Conservation (phyloP, 2,113 vertebrate genomes). For the Symphodus melops region DNA sequence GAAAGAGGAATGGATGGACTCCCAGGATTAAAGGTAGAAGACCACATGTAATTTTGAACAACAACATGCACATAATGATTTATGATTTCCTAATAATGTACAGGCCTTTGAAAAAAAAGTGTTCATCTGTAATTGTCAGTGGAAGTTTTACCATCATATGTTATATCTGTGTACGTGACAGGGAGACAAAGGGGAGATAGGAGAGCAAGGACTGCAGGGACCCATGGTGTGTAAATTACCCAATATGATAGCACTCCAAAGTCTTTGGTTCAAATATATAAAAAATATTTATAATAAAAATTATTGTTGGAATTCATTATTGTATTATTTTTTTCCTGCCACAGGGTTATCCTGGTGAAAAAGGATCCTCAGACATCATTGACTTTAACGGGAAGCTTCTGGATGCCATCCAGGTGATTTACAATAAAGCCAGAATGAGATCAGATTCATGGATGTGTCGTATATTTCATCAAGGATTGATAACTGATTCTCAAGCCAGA, state of each 20-base stretch:
- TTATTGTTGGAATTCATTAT: too few relatives aligned
- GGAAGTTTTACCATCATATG: background rate
- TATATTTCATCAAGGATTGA: background rate
- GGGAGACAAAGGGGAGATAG: slow-evolving; percentile 83
- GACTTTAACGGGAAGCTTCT: slow-evolving; percentile 93
- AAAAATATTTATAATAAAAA: too few relatives aligned
- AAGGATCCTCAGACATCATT: slow-evolving; percentile 89
- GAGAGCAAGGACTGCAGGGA: slow-evolving; percentile 78
- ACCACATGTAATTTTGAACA: background rate
- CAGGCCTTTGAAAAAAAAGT: background rate
- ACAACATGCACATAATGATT: background rate
- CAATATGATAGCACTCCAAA: background rate
- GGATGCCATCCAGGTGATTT: slow-evolving; percentile 90
- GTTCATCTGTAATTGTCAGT: background rate
- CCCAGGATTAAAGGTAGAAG: slow-evolving; percentile 77
- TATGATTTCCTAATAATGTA: background rate
- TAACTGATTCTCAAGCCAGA: slow-evolving; percentile 13
- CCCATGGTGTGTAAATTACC: slow-evolving; percentile 64
- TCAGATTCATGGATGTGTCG: slow-evolving; percentile 10
- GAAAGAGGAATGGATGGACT: slow-evolving; percentile 82
- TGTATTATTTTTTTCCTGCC: background rate
- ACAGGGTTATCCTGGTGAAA: slow-evolving; percentile 90
- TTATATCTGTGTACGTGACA: slow-evolving; percentile 37
- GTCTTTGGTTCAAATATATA: background rate
- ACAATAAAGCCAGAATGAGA: background rate